Evolutionary conservation across 2,113 vertebrate genomes (phyloP).

Genomic region (Barbus barbus): DNA sequence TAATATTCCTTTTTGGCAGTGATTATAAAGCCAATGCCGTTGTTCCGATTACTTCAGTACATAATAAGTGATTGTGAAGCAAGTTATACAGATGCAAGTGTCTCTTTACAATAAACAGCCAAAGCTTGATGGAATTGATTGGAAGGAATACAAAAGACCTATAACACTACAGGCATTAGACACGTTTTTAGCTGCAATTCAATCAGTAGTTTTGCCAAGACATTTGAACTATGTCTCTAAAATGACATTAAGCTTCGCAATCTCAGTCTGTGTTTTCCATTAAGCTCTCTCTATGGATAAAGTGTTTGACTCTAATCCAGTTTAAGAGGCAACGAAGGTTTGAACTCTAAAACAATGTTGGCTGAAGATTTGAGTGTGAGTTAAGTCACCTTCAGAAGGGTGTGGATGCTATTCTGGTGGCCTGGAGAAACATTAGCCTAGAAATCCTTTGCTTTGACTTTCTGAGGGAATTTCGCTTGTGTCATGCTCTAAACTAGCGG

Average conservation of each 20-base stretch:
- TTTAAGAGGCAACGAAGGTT: slow-evolving; percentile 7
- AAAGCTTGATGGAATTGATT: slow-evolving; percentile 53
- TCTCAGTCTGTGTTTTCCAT: slow-evolving; percentile 30
- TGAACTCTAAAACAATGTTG: slow-evolving; percentile 1
- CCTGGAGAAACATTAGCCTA: slow-evolving; percentile 54
- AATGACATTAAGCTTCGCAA: slow-evolving; percentile 8
- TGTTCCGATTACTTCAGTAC: slow-evolving; percentile 54
- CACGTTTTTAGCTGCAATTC: slow-evolving; percentile 56
- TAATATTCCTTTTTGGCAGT: slow-evolving; percentile 59
- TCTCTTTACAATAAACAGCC: slow-evolving; percentile 65
- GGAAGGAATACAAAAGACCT: slow-evolving; percentile 59
- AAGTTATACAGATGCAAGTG: slow-evolving; percentile 63
- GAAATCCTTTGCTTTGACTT: slow-evolving; percentile 45
- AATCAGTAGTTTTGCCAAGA: slow-evolving; percentile 53
- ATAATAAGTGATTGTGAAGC: slow-evolving; percentile 58
- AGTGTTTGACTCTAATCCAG: slow-evolving; percentile 20
- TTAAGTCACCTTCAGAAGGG: slow-evolving; percentile 58
- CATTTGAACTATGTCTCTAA: slow-evolving; percentile 23
- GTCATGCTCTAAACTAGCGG: slow-evolving; percentile 55
- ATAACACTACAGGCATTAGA: slow-evolving; percentile 53
- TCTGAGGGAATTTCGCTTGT: slow-evolving; percentile 57
- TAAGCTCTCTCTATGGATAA: not conserved
- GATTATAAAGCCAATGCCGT: slow-evolving; percentile 51
- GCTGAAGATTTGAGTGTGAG: not conserved
- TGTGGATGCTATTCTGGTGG: slow-evolving; percentile 49